Evolutionary conservation across 2,113 vertebrate species (phyloP), one percentile per base, ranked within the genome.

Genomic region (Telmatochromis sp.): DNA sequence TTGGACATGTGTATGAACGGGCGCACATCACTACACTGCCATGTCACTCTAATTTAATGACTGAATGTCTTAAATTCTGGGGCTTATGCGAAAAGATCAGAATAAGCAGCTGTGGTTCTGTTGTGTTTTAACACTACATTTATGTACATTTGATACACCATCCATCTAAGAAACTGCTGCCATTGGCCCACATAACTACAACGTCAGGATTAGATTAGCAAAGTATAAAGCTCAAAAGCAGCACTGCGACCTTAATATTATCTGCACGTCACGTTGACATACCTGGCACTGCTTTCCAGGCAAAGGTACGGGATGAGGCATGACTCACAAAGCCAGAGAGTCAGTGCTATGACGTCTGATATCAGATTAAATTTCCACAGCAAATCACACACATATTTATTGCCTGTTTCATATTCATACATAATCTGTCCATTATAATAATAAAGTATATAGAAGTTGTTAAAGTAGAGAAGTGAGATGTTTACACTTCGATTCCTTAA

Each of bases 221-320:
- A 83, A 82, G 73, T 53, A 51, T 31, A 35, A 53, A 58, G 81
- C 53, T 82, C 75, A 84, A 82, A 90, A 86, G 33, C 57, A 89
- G 53, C 40, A 37, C 37, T 40, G 2, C 28, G 33, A 87, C 63
- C 80, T 84, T 73, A 80, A 81, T 57, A 40, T 82, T 89, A 83
- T 87, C 80, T 83, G 86, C 35, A 68, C 2, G 4, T 68, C 11
- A 68, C 1, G 31, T 68, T 23, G 23, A 21, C 35, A 68, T 40
- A 68, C 63, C 63, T 85, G 89, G 78, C 40, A 78, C 35, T 3
- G 85, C 89, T 40, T 93, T 86, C 89, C 91, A 91, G 85, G 85
- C 83, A 42, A 65, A 35, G 7, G 78, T 91, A 93, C 70, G 87
- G 93, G 91, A 95, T 35, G 37, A 88, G 87, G 92, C 91, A 94